phyloP scores from a whole-genome alignment of 2,797 vertebrate species.

The Poecilia wingei region DNA sequence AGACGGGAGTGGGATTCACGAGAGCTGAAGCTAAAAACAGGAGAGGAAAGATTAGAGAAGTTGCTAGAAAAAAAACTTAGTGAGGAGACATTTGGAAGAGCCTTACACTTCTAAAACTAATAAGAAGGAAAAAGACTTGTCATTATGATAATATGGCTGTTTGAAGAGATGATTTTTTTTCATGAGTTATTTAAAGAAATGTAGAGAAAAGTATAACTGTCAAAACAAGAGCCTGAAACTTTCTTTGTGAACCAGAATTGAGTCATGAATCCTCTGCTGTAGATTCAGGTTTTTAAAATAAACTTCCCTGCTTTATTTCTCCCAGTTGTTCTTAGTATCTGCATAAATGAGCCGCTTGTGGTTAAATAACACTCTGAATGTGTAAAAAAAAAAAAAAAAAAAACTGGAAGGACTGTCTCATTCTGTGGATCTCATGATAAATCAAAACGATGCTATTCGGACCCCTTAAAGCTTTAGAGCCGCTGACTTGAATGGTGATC shows the following conservation, averaged over 20 bases:
- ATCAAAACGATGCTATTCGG: background rate
- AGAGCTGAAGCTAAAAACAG: slow-evolving; percentile 21
- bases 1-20: slow-evolving; percentile 48
- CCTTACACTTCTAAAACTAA: background rate
- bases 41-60: slow-evolving; percentile 14
- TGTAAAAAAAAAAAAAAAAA: background rate
- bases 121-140: too few species aligned
- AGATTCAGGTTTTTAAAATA: background rate
- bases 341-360: background rate
- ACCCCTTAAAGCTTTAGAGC: background rate
- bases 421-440: background rate
- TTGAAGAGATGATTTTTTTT: too few species aligned
- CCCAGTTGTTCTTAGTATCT: background rate
- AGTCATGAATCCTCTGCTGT: background rate
- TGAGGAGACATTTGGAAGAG: background rate
- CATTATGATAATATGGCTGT: background rate
- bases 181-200: background rate
- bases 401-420: background rate
- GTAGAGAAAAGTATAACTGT: background rate
- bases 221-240: background rate
- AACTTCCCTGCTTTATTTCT: background rate
- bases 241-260: background rate
- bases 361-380: background rate
- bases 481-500: background rate
- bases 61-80: slow-evolving; percentile 5